Conservation (phyloP, 2,888 invertebrate species). For the Holacanthella duospinosa region DNA sequence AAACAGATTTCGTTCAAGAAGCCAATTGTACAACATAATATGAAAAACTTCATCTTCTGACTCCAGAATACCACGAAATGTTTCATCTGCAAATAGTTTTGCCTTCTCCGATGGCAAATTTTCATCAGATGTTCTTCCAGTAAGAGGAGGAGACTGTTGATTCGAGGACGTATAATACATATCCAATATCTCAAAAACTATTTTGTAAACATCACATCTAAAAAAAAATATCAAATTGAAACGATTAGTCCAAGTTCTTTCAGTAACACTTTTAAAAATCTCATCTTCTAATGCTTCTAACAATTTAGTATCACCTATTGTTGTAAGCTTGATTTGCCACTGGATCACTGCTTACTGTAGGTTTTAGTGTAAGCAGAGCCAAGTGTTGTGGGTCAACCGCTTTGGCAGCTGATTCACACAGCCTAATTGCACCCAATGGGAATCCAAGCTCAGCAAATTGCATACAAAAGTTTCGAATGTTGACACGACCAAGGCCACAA, state of each 20-base stretch:
- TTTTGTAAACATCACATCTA: slow-evolving; percentile 33
- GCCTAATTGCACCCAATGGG: slow-evolving; percentile 32
- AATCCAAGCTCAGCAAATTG: slow-evolving; percentile 36
- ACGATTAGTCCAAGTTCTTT: neutral
- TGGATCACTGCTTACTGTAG: slow-evolving; percentile 20
- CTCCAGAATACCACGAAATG: slow-evolving; percentile 30
- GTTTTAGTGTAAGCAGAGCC: slow-evolving; percentile 24
- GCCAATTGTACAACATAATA: slow-evolving; percentile 85
- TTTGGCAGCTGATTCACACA: slow-evolving; percentile 32
- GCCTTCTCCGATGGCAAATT: slow-evolving; percentile 20
- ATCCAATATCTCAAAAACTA: slow-evolving; percentile 34
- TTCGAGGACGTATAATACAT: slow-evolving; percentile 23
- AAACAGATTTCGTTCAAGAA: slow-evolving; percentile 50
- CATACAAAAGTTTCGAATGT: slow-evolving; percentile 32
- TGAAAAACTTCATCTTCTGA: slow-evolving; percentile 76
- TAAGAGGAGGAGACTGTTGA: slow-evolving; percentile 28
- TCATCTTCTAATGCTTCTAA: neutral
- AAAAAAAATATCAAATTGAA: neutral
- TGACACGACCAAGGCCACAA: slow-evolving; percentile 33
- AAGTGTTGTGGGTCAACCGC: slow-evolving; percentile 34
- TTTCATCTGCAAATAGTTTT: slow-evolving; percentile 30
- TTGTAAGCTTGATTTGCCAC: slow-evolving; percentile 31
- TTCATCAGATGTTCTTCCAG: slow-evolving; percentile 17
- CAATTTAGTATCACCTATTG: slow-evolving; percentile 14
- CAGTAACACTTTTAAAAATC: no score